Base-by-base conservation (phyloP, 1,140 invertebrate genomes). In the Catajapyx aquilonaris region DNA sequence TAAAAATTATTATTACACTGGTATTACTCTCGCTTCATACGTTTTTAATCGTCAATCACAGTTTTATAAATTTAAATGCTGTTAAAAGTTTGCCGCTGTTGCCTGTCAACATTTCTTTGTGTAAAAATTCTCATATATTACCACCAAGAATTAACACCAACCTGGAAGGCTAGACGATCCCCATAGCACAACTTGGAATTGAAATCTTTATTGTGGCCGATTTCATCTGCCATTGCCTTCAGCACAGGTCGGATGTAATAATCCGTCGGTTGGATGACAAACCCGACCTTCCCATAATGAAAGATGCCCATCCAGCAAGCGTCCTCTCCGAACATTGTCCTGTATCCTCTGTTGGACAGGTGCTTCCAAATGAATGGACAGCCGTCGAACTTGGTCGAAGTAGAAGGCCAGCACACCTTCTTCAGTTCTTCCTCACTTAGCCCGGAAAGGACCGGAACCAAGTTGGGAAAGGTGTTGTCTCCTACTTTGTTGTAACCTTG, bases 401-500 rank as follows among this genome's bases (percentile, higher is more conserved):
- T 16, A 13, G 3, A n/a, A 2, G n/a, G n/a, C 33, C 33, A 34
- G 19, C 33, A 34, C 18, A 34, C 16, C 2, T 46, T 34, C 19
- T 17, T 23, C 22, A 50, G 15, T 21, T 20, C 33, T 2, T 15
- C 3, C 3, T 4, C 33, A 11, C 15, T 34, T 15, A 42, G 37
- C 4, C 55, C 55, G n/a, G 47, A 49, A 3, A 57, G 35, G 1
- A 48, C 16, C 11, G 51, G 37, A 1, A 52, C 37, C 11, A 57
- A 9, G 41, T 59, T 59, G 7, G 54, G 53, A 38, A 49, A 54
- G 11, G 55, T 56, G 31, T 56, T 57, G 36, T 46, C 48, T 0
- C 47, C 54, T 5, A 57, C 48, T 46, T 56, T 59, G 11, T 45
- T 57, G 37, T 54, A 57, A 2, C 57, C 57, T 10, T 39, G 23